Base-by-base conservation (phyloP, 1,140 invertebrate species). In the Pentalonia nigronervosa region DNA sequence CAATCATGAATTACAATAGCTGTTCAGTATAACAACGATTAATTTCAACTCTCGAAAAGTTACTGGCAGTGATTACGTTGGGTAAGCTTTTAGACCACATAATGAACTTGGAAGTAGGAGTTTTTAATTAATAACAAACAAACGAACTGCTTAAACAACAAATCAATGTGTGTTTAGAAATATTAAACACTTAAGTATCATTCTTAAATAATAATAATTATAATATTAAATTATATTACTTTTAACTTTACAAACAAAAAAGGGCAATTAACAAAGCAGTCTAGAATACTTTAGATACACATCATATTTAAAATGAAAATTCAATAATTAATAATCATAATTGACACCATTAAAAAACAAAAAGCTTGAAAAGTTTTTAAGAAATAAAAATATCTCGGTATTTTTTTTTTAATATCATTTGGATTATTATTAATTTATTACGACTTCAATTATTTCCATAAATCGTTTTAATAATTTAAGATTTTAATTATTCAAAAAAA, bases 111-210 rank as follows among this genome's bases (percentile, higher is more conserved):
- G 53, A 36, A 25, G 30, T 21, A 67, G 30, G 21, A 60, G 23
- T 30, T 89, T 90, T 90, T 90, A 90, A 90, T 90, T 90, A 67
- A 45, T 90, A 90, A 60, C 53, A 90, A 56, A 67, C 89, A 67
- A 45, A 60, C 56, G 25, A 25, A 34, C 1, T 45, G 2, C 21
- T 60, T 67, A 67, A 90, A 56, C n/a, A 89, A 89, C n/a, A 34
- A 90, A 90, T 90, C 25, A 36, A 21, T 45, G 36, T 60, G 41
- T 41, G 53, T 41, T 60, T 56, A 60, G 36, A 56, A 41, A 41
- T 8, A 56, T 41, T 90, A 7, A 89, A 56, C 3, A 14, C 9
- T 89, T 56, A 56, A 41, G 11, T 34, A 53, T n/a, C 8, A 9
- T 90, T 60, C 23, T 90, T 60, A 14, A 90, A 17, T 2, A 41